Evolutionary conservation across 1,140 invertebrate genomes (phyloP).

Genomic region (Eurosta solidaginis): DNA sequence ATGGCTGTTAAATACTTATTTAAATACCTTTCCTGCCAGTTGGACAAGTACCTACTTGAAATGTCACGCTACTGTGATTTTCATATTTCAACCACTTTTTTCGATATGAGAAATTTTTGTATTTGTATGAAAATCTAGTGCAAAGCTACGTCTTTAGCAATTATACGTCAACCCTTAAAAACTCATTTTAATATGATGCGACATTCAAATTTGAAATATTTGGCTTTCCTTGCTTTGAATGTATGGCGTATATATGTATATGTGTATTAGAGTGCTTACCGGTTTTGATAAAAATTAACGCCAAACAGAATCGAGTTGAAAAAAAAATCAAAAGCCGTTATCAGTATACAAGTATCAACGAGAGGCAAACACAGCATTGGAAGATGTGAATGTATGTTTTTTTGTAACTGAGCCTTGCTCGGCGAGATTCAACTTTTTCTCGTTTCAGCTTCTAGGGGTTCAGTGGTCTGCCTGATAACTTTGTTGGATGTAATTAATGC

Average conservation of each 20-base stretch:
- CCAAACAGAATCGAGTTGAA: too few species aligned
- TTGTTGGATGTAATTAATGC: too few species aligned
- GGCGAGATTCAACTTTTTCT: not conserved
- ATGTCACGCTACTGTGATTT: not conserved
- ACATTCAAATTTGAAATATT: not conserved
- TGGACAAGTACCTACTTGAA: constrained; percentile 7
- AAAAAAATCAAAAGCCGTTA: too few species aligned
- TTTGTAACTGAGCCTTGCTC: too few species aligned
- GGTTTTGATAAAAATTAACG: too few species aligned
- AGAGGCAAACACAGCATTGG: too few species aligned
- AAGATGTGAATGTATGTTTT: too few species aligned
- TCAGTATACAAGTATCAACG: too few species aligned
- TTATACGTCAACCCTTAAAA: constrained; percentile 28
- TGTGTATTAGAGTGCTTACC: too few species aligned
- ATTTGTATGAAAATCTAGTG: not conserved
- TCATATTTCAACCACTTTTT: not conserved
- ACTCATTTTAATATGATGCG: constrained; percentile 3
- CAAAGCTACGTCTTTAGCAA: not conserved
- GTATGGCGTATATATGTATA: too few species aligned
- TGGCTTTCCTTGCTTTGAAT: not conserved
- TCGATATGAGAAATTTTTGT: not conserved
- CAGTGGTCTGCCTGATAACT: not conserved
- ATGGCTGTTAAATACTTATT: not conserved
- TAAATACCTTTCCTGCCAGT: not conserved
- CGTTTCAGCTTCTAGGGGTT: not conserved